phyloP scores from a whole-genome alignment of 2,888 invertebrate species.

The Macropis europaea region DNA sequence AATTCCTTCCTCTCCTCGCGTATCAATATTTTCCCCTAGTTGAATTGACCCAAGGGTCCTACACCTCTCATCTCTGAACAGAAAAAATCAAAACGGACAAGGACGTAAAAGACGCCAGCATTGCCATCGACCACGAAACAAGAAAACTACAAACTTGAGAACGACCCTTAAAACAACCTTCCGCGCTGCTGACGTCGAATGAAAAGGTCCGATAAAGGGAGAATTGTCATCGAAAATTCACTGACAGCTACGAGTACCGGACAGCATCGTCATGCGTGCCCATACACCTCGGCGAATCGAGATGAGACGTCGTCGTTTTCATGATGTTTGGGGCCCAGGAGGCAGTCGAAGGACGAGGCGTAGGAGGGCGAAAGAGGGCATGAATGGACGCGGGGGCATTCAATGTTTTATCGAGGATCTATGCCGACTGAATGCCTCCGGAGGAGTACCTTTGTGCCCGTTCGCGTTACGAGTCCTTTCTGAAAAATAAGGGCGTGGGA shows the following conservation, averaged over 20 bases:
- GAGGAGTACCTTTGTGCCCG: slow-evolving; percentile 68
- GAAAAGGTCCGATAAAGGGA: slow-evolving; percentile 6
- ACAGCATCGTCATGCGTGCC: slow-evolving; percentile 12
- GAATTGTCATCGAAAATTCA: slow-evolving; percentile 41
- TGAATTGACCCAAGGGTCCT: no score
- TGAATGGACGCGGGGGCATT: slow-evolving; percentile 66
- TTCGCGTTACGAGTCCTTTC: slow-evolving; percentile 56
- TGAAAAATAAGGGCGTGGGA: slow-evolving; percentile 61
- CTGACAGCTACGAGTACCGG: slow-evolving; percentile 27
- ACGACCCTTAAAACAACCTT: neutral
- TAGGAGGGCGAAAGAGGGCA: slow-evolving; percentile 33
- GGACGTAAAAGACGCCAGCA: neutral
- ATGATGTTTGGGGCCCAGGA: slow-evolving; percentile 61
- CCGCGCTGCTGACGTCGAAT: neutral
- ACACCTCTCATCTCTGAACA: no score
- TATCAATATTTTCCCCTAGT: no score
- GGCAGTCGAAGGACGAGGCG: slow-evolving; percentile 37
- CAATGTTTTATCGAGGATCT: slow-evolving; percentile 78
- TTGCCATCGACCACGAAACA: neutral
- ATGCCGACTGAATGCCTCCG: slow-evolving; percentile 73
- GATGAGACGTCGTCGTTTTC: slow-evolving; percentile 73
- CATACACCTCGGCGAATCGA: slow-evolving; percentile 42
- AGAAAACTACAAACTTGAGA: neutral
- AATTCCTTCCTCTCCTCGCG: no score
- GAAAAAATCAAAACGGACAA: no score